Evolutionary conservation across 2,888 invertebrate species (phyloP).

Genomic region (Brenthis ino): DNA sequence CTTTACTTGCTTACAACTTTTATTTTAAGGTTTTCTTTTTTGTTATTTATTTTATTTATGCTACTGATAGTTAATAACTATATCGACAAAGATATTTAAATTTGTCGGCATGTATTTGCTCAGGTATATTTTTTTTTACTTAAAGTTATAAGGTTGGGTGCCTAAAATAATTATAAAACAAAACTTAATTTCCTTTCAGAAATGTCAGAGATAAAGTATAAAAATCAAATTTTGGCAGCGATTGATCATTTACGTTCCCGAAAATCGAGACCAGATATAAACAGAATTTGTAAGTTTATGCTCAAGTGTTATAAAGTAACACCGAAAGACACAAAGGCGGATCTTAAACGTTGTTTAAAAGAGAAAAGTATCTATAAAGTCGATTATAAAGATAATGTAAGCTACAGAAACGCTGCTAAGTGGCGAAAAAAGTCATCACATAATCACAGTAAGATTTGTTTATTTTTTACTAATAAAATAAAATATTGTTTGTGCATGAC

Average conservation of each 20-base stretch:
- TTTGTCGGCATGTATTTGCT: slow-evolving; percentile 72
- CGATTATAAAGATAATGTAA: slow-evolving; percentile 92
- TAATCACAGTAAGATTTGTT: slow-evolving; percentile 59
- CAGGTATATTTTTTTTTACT: slow-evolving; percentile 54
- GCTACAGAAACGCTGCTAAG: slow-evolving; percentile 91
- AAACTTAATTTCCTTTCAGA: slow-evolving; percentile 55
- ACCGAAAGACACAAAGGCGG: slow-evolving; percentile 86
- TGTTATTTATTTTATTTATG: slow-evolving; percentile 20
- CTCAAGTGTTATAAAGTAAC: slow-evolving; percentile 88
- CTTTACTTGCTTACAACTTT: slow-evolving; percentile 20
- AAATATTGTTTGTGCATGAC: background rate
- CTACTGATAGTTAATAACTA: slow-evolving; percentile 23
- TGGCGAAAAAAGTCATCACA: slow-evolving; percentile 77
- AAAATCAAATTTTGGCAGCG: slow-evolving; percentile 90
- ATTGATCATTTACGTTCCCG: slow-evolving; percentile 92
- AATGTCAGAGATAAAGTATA: slow-evolving; percentile 85
- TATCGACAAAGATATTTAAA: slow-evolving; percentile 46
- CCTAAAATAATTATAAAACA: slow-evolving; percentile 14
- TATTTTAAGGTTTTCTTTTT: slow-evolving; percentile 16
- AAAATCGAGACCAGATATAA: slow-evolving; percentile 92
- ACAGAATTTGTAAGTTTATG: slow-evolving; percentile 91
- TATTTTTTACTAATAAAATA: slow-evolving; percentile 14
- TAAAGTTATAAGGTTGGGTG: slow-evolving; percentile 8
- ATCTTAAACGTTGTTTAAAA: slow-evolving; percentile 88
- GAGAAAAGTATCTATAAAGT: slow-evolving; percentile 90